Evolutionary conservation across 1,140 invertebrate genomes (phyloP), one percentile per base, ranked within the genome.

Genomic region (Grapholita molesta): DNA sequence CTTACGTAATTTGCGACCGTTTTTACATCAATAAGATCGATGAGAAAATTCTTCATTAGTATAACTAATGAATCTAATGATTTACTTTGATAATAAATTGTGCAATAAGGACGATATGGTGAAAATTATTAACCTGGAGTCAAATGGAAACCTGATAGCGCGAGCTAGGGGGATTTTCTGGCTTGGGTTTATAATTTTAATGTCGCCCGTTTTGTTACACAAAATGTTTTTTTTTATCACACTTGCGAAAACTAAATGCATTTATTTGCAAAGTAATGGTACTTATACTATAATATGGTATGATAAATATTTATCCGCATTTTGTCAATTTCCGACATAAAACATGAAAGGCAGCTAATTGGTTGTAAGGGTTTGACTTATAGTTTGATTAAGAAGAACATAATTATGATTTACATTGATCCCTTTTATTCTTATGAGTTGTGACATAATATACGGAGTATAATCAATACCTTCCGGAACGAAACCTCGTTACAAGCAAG

Each of bases 21-120:
- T 72, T 72, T 67, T 72, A 55, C 70, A 76, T 70, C 64, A 74
- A 68, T 74, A 77, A 81, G 69, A 68, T 71, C 69, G 57, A 71
- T 71, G n/a, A 75, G 11, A 30, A 61, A 78, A 74, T 71, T 70
- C 68, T 52, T 32, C 78, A 78, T 84, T 80, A 79, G 75, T 83
- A 21, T 73, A 79, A 81, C 76, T 78, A 78, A 83, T 83, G 77
- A 61, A 79, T 80, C 76, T 78, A 78, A 83, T 83, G 77, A 61
- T 75, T 74, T 77, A 75, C 72, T 71, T 81, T 76, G 9, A 35
- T 35, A 12, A n/a, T 33, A 68, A 70, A 70, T 68, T 75, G 77
- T 66, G 77, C 73, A 69, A 71, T 74, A 70, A 65, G 72, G 12
- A n/a, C 35, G 7, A 15, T 38, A 15, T 38, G n/a, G n/a, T n/a